Evolutionary conservation across 2,113 vertebrate genomes (phyloP).

Genomic region (Semnornis frantzii): DNA sequence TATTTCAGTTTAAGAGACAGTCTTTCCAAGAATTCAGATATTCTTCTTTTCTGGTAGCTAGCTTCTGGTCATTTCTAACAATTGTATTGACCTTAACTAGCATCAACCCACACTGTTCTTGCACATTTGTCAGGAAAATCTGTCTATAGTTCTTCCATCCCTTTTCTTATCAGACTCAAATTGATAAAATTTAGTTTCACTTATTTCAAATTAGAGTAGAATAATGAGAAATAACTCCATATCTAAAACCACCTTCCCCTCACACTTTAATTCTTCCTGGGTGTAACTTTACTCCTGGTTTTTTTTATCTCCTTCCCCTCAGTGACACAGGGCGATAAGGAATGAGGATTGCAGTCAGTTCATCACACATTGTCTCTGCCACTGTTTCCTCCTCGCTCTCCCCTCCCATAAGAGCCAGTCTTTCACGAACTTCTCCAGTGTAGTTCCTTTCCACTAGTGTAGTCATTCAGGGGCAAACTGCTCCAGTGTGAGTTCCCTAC

Average conservation of each 20-base stretch:
- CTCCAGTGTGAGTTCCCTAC: too few species aligned
- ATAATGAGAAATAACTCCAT: too few species aligned
- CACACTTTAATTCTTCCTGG: too few species aligned
- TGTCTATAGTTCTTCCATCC: background rate
- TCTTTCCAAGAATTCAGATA: background rate
- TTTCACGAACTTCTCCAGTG: too few species aligned
- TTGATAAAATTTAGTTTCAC: background rate
- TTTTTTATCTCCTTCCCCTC: background rate
- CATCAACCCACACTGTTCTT: background rate
- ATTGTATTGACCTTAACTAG: background rate
- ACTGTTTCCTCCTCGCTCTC: background rate
- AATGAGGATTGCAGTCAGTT: too few species aligned
- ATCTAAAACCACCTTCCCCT: too few species aligned
- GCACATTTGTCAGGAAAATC: background rate
- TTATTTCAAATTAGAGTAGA: background rate
- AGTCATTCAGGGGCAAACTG: too few species aligned
- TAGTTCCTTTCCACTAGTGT: too few species aligned
- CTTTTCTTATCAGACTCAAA: background rate
- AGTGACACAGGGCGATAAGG: background rate
- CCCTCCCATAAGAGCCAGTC: background rate
- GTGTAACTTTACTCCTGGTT: background rate
- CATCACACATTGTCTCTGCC: background rate
- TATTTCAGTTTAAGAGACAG: background rate
- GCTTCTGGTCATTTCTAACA: background rate
- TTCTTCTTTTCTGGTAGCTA: background rate